Conservation (phyloP, 2,888 invertebrate species). For the Cerastis leucographa region DNA sequence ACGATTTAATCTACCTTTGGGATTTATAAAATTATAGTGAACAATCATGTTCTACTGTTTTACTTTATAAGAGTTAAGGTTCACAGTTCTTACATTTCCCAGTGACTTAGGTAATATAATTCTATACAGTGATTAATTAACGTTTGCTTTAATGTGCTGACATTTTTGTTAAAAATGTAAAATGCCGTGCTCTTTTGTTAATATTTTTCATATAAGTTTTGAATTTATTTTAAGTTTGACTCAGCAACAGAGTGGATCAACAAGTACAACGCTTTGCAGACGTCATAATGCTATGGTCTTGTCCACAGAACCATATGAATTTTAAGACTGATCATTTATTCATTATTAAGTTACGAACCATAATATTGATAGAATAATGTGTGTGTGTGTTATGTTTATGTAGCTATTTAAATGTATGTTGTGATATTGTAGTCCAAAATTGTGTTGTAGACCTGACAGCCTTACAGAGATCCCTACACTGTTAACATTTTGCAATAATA, state of each 20-base stretch:
- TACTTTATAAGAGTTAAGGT: conserved; percentile 69
- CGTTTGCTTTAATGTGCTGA: conserved; percentile 83
- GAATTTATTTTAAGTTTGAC: conserved; percentile 85
- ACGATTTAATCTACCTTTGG: conserved; percentile 76
- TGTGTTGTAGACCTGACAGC: conserved; percentile 70
- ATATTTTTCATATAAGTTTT: conserved; percentile 84
- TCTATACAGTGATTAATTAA: conserved; percentile 78
- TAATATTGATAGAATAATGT: conserved; percentile 78
- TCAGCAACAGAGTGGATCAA: conserved; percentile 87
- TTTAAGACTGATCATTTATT: conserved; percentile 90
- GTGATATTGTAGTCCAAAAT: conserved; percentile 71
- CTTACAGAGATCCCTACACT: conserved; percentile 75
- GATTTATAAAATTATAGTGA: conserved; percentile 69
- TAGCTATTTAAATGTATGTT: conserved; percentile 82
- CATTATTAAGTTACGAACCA: conserved; percentile 89
- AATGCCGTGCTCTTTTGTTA: conserved; percentile 87
- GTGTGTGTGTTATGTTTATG: conserved; percentile 79
- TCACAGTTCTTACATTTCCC: conserved; percentile 70
- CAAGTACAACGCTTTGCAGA: conserved; percentile 77
- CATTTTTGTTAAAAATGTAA: conserved; percentile 83
- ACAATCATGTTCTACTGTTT: conserved; percentile 73
- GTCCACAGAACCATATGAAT: conserved; percentile 77
- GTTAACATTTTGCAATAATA: conserved; percentile 68
- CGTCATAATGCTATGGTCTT: conserved; percentile 78
- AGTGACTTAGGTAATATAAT: conserved; percentile 76